Percentiles rank a stretch among this genome's conserved stretches.
These are phyloP conservation scores for Ypsolopha sequella DNA, from an alignment of 2,888 invertebrate species.

Conservation along the genomic window DNA sequence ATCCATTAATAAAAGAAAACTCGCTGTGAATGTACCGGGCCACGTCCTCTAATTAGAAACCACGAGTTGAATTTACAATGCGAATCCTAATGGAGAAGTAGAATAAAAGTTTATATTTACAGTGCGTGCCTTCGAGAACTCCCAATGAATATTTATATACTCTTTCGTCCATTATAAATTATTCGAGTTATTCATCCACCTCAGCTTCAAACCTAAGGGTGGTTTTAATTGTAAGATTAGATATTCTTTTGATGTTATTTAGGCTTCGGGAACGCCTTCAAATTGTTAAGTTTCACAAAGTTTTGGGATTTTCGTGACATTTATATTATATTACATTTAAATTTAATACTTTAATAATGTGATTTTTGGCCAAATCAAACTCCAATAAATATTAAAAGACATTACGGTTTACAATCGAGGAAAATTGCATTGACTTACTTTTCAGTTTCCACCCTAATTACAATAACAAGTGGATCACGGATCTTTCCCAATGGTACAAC, in stretches of 20 bases:
- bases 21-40: conserved; percentile 35
- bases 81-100: conserved; percentile 49
- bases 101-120: conserved; percentile 68
- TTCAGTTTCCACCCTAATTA: too few relatives aligned
- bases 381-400: too few relatives aligned
- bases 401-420: too few relatives aligned
- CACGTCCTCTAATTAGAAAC: conserved; percentile 63
- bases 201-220: conserved; percentile 31
- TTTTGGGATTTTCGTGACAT: too few relatives aligned
- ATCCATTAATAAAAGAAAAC: conserved; percentile 53
- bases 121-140: conserved; percentile 42
- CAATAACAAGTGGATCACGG: too few relatives aligned
- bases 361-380: too few relatives aligned
- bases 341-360: too few relatives aligned
- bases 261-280: conserved; percentile 1
- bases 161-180: conserved; percentile 14
- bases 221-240: conserved; percentile 38
- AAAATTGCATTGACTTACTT: too few relatives aligned
- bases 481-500: too few relatives aligned
- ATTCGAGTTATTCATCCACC: conserved; percentile 44
- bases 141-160: conserved; percentile 61
- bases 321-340: too few relatives aligned
- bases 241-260: conserved; percentile 39
- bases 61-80: conserved; percentile 65
- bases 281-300: too few relatives aligned